Base-by-base conservation (phyloP, 1,140 invertebrate genomes). In the Hermetia illucens region DNA sequence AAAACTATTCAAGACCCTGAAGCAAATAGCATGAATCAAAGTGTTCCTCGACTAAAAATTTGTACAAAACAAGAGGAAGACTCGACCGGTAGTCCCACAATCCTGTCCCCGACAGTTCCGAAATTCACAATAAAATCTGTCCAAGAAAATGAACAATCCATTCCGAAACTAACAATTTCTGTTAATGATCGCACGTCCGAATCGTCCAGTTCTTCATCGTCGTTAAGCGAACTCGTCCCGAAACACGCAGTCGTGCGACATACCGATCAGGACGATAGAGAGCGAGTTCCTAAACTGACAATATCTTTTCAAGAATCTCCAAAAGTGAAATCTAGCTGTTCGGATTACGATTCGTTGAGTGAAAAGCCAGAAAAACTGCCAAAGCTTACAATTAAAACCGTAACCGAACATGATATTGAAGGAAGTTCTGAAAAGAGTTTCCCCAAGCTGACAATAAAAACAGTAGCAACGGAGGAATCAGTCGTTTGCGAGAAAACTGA, bases 21-120 rank as follows among this genome's bases (percentile, higher is more conserved):
- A 53, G 36, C 54, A 55, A 39, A 52, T 52, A 19, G 55, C 57
- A 52, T 58, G 17, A 58, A 57, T 41, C 50, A 17, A 45, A n/a
- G n/a, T n/a, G n/a, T n/a, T n/a, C n/a, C n/a, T n/a, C n/a, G n/a
- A n/a, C n/a, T n/a, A n/a, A n/a, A n/a, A n/a, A n/a, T n/a, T n/a
- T n/a, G n/a, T n/a, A n/a, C n/a, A n/a, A n/a, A n/a, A n/a, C n/a
- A n/a, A n/a, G 24, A 13, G 8, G 13, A 27, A 8, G 24, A 27
- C 24, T 27, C 24, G 13, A n/a, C n/a, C n/a, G n/a, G n/a, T n/a
- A n/a, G n/a, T n/a, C n/a, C n/a, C n/a, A 40, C 41, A 1, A 49
- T 36, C 15, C 55, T 58, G 37, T 39, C 48, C 2, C 55, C 52
- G 34, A 47, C 44, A 25, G 58, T 58, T 40, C 55, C 55, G 19